Evolutionary conservation across 2,797 vertebrate genomes (phyloP).

Genomic region (Nothura maculosa): DNA sequence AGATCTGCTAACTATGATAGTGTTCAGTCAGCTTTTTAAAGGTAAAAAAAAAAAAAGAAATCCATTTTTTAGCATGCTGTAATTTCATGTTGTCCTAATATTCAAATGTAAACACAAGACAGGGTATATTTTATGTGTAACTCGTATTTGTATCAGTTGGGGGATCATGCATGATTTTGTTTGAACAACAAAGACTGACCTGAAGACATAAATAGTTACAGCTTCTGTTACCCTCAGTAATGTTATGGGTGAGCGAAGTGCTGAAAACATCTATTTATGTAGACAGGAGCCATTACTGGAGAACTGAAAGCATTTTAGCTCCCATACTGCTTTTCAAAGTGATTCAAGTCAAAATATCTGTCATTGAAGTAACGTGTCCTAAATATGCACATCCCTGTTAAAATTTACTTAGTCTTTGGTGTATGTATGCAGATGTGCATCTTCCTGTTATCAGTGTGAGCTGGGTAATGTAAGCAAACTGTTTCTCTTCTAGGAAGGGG

Average conservation of each 20-base stretch:
- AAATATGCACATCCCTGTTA: not conserved
- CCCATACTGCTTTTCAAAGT: not conserved
- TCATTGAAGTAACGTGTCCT: not conserved
- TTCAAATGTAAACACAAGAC: not conserved
- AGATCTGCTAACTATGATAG: not conserved
- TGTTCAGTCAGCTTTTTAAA: not conserved
- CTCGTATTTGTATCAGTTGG: not conserved
- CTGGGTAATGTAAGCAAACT: not conserved
- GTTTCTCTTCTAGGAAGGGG: not conserved
- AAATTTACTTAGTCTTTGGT: not conserved
- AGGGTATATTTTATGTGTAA: not conserved
- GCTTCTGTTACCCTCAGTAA: not conserved
- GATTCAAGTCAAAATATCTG: not conserved
- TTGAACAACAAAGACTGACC: not conserved
- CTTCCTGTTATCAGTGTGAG: not conserved
- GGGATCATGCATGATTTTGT: not conserved
- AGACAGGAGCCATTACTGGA: not conserved
- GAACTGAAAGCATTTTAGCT: not conserved
- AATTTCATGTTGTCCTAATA: not conserved
- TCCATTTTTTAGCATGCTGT: not conserved
- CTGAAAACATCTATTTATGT: not conserved
- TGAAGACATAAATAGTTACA: not conserved
- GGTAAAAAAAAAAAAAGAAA: not conserved
- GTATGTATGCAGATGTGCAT: not conserved
- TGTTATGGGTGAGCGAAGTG: not conserved